phyloP scores from a whole-genome alignment of 2,888 invertebrate genomes.

The Hyles lineata region DNA sequence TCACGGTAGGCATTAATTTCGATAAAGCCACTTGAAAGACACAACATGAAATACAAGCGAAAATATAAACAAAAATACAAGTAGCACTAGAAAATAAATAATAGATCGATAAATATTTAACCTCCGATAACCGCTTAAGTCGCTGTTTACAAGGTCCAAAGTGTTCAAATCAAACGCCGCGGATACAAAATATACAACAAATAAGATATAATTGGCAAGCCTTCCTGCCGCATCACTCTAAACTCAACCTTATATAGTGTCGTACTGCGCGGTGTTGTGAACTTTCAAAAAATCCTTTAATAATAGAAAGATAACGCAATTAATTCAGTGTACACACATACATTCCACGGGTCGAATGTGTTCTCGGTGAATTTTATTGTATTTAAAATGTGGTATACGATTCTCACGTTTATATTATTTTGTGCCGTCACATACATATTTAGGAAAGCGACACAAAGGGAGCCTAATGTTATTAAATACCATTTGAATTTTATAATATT shows the following conservation, averaged over 20 bases:
- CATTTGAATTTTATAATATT: conserved; percentile 59
- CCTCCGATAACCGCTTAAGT: background rate
- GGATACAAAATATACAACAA: conserved; percentile 1
- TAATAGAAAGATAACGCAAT: conserved; percentile 36
- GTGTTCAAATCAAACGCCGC: background rate
- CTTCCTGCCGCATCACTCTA: background rate
- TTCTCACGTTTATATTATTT: conserved; percentile 52
- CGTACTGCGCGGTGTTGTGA: conserved; percentile 1
- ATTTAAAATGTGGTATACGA: conserved; percentile 62
- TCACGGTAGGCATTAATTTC: too few species aligned
- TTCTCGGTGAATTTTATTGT: conserved; percentile 36
- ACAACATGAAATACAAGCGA: background rate
- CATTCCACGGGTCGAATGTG: conserved; percentile 49
- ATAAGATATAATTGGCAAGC: background rate
- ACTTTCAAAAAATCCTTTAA: conserved; percentile 34
- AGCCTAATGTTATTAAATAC: conserved; percentile 63
- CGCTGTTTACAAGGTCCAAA: background rate
- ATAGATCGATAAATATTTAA: background rate
- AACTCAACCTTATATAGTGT: background rate
- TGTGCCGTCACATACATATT: conserved; percentile 55
- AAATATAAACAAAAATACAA: background rate
- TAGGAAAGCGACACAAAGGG: conserved; percentile 57
- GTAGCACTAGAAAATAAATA: background rate
- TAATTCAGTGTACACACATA: conserved; percentile 49
- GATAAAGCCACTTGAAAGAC: too few species aligned